Conservation (phyloP, 2,113 vertebrate species). For the Suricata suricatta region DNA sequence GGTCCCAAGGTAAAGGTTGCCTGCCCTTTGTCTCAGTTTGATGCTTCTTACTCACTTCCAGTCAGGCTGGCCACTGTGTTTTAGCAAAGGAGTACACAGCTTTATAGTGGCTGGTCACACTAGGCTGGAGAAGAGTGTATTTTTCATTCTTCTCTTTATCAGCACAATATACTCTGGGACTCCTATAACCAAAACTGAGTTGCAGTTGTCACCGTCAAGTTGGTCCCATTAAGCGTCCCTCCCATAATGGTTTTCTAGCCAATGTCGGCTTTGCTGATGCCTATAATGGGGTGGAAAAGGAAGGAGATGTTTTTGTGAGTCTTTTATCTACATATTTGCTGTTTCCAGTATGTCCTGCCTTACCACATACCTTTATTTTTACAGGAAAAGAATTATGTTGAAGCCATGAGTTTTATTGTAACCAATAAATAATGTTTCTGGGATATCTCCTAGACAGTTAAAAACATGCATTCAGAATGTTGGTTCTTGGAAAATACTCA, state of each 20-base stretch:
- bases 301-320: neutral
- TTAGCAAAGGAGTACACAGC: neutral
- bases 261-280: neutral
- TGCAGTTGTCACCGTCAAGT: neutral
- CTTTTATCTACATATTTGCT: neutral
- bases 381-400: constrained; percentile 55
- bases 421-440: constrained; percentile 61
- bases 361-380: constrained; percentile 58
- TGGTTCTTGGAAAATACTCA: constrained; percentile 26
- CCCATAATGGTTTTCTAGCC: neutral
- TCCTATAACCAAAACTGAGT: neutral
- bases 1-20: neutral
- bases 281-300: neutral
- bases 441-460: constrained; percentile 23
- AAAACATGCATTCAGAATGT: constrained; percentile 35
- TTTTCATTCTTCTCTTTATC: neutral
- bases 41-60: neutral
- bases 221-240: neutral
- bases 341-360: neutral
- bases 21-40: neutral
- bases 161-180: neutral
- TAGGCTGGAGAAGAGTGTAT: neutral
- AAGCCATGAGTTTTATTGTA: constrained; percentile 50
- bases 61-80: neutral
- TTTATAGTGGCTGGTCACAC: neutral